Conservation (phyloP, 2,797 vertebrate genomes). For the Labroides dimidiatus region DNA sequence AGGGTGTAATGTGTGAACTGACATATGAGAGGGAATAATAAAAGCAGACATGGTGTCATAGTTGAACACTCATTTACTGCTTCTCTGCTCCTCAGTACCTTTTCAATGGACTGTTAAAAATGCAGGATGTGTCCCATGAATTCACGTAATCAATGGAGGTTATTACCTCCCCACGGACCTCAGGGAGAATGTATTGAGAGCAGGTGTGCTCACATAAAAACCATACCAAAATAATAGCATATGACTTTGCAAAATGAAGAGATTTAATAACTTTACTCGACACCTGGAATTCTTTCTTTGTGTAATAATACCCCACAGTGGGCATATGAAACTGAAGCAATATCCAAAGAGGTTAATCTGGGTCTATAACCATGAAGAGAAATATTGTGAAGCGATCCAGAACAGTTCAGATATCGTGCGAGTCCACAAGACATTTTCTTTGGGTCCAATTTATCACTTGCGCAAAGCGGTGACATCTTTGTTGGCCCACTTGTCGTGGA, state of each 20-base stretch:
- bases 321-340: constrained; percentile 69
- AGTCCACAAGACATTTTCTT: constrained; percentile 24
- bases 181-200: constrained; percentile 59
- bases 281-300: constrained; percentile 53
- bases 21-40: constrained; percentile 71
- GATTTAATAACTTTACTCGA: constrained; percentile 64
- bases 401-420: constrained; percentile 51
- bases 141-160: constrained; percentile 66
- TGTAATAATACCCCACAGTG: constrained; percentile 59
- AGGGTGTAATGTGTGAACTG: constrained; percentile 62
- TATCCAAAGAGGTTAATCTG: constrained; percentile 61
- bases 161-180: constrained; percentile 71
- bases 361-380: constrained; percentile 64
- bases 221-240: constrained; percentile 42
- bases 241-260: constrained; percentile 57
- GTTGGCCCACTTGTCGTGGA: constrained; percentile 10
- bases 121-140: constrained; percentile 63
- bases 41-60: constrained; percentile 75
- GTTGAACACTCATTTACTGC: constrained; percentile 66
- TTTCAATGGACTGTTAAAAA: constrained; percentile 72
- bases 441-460: constrained; percentile 43
- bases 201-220: constrained; percentile 74
- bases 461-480: constrained; percentile 46
- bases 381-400: constrained; percentile 61
- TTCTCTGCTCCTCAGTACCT: constrained; percentile 56